These are phyloP conservation scores for Epinotia nisella DNA, from an alignment of 2,888 invertebrate genomes.

Conservation along the genomic window DNA sequence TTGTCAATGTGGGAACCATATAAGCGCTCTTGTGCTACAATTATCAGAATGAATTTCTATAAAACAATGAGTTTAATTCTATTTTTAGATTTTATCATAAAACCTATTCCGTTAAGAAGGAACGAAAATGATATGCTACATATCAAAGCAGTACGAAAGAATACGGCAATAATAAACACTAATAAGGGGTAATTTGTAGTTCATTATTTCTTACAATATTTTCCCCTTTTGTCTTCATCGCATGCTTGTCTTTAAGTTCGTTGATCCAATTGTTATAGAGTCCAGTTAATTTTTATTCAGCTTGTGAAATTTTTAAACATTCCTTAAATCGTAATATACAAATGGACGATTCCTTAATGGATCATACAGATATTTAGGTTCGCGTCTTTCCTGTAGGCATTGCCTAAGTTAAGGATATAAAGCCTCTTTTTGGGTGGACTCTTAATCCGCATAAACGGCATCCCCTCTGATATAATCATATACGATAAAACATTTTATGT, in stretches of 20 bases:
- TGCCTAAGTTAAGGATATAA: too few relatives aligned
- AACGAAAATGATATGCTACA: too few relatives aligned
- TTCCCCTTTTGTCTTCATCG: not conserved
- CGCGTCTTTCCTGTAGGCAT: too few relatives aligned
- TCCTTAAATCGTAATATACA: not conserved
- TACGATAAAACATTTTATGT: too few relatives aligned
- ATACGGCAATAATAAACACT: not conserved
- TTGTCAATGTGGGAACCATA: slow-evolving; percentile 38
- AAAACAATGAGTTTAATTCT: slow-evolving; percentile 26
- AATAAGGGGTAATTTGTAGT: not conserved
- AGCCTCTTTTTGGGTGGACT: too few relatives aligned
- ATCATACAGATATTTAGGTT: too few relatives aligned
- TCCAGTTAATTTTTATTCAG: too few relatives aligned
- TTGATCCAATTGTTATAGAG: too few relatives aligned
- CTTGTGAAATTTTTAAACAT: too few relatives aligned
- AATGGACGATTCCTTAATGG: not conserved
- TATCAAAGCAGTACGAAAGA: not conserved
- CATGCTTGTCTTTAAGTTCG: not conserved
- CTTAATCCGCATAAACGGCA: too few relatives aligned
- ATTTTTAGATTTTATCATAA: slow-evolving; percentile 16
- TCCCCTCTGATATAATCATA: too few relatives aligned
- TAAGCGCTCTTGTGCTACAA: slow-evolving; percentile 29
- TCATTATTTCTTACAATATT: not conserved
- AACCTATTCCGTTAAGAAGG: not conserved
- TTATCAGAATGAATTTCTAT: slow-evolving; percentile 33